Base-by-base conservation (phyloP, 2,797 vertebrate species). In the Sylvia borin region DNA sequence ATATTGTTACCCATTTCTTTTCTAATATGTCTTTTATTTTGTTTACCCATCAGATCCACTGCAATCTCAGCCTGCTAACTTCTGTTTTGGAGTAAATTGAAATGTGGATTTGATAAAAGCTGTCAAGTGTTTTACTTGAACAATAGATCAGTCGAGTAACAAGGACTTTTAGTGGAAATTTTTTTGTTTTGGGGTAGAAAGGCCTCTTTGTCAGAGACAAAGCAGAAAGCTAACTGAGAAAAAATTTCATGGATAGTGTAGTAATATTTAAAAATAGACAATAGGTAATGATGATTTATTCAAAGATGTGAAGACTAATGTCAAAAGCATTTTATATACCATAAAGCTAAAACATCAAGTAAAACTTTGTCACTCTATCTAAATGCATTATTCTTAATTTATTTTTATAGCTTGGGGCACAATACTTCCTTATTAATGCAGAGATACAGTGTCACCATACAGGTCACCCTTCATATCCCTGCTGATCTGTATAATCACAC, bases 141-240 rank as follows among this genome's bases (percentile, higher is more conserved):
- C 48, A 75, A n/a, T 17, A 72, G 42, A 48, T 42, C 14, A 76
- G 1, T 38, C 0, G 0, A 50, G 8, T 61, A 26, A 18, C 10
- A 54, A 67, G 18, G 29, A 60, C 4, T 55, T 74, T 58, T 73
- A 71, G 47, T 16, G 16, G 29, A 60, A 7, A 2, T n/a, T 36
- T 32, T 43, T 62, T 19, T n/a, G 8, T 47, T 65, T 77, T 58
- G 27, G 9, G 26, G 17, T 65, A 84, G 42, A 83, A 86, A 74
- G 3, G 3, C 16, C 9, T 25, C 36, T 68, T 73, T 70, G 17
- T 68, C 26, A 76, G 40, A n/a, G 7, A 8, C 36, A 92, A 66
- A 73, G 20, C 36, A 77, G 40, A 47, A 61, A 75, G 22, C 11
- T 60, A 66, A 47, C 34, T 24, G n/a, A 74, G 43, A 32, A 34